phyloP scores from a whole-genome alignment of 2,113 vertebrate genomes.

The Oryzias curvinotus region DNA sequence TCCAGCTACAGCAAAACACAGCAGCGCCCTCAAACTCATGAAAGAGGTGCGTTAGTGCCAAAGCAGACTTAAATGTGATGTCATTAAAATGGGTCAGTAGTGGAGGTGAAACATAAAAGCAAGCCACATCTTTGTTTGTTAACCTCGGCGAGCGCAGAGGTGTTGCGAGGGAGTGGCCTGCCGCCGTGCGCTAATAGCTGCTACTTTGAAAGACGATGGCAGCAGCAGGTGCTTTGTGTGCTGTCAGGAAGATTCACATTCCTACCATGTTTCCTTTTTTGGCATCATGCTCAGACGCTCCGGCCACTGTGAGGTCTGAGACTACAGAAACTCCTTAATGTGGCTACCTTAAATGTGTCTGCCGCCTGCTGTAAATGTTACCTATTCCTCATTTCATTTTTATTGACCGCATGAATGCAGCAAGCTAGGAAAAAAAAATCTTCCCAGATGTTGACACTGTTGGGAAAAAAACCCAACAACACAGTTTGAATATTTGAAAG shows the following conservation, averaged over 20 bases:
- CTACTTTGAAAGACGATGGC: slow-evolving; percentile 33
- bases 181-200: slow-evolving; percentile 8
- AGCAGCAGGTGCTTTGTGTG: slow-evolving; percentile 27
- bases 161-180: slow-evolving; percentile 17
- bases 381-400: background rate
- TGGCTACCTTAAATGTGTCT: slow-evolving; percentile 17
- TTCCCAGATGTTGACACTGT: background rate
- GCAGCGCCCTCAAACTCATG: background rate
- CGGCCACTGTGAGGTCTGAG: slow-evolving; percentile 13
- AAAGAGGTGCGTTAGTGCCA: slow-evolving; percentile 6
- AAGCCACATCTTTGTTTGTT: background rate
- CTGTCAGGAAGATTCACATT: slow-evolving; percentile 64
- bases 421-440: background rate
- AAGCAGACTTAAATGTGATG: background rate
- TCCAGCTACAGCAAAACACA: background rate
- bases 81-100: background rate
- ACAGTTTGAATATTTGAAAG: slow-evolving; percentile 23
- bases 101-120: background rate
- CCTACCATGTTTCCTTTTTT: slow-evolving; percentile 37
- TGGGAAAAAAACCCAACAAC: background rate
- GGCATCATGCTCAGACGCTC: slow-evolving; percentile 8
- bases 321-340: slow-evolving; percentile 30
- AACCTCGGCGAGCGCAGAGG: slow-evolving; percentile 1
- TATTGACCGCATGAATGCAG: background rate
- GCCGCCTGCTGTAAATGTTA: background rate